These are phyloP conservation scores for Aegithalos caudatus DNA, from an alignment of 2,113 vertebrate species.

Conservation along the genomic window DNA sequence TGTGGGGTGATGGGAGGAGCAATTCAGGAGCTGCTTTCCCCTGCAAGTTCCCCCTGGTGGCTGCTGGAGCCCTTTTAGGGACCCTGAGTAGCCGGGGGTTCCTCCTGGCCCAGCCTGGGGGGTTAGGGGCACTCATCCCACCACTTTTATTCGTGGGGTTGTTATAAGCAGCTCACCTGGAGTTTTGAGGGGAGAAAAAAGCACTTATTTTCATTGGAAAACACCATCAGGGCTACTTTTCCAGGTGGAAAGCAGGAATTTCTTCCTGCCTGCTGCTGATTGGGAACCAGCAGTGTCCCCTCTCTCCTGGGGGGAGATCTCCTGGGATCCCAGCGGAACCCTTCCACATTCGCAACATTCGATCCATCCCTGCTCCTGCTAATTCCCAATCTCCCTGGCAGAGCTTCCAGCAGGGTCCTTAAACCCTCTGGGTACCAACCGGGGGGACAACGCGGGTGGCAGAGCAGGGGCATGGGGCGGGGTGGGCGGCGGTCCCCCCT, in stretches of 20 bases:
- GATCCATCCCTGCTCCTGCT: neutral
- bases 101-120: neutral
- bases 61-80: neutral
- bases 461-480: accelerated
- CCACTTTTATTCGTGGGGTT: neutral
- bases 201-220: neutral
- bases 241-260: neutral
- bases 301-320: too few species aligned
- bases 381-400: neutral
- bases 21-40: neutral
- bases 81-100: too few species aligned
- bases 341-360: neutral
- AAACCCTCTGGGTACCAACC: accelerated
- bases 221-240: neutral
- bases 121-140: neutral
- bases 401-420: neutral
- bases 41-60: neutral
- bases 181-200: neutral
- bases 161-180: too few species aligned
- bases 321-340: neutral
- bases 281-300: neutral
- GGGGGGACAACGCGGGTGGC: neutral
- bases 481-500: too few species aligned
- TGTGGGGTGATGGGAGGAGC: too few species aligned
- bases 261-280: neutral